A percentile compares a stretch with the other conserved stretches of the same genome.
phyloP scores from a whole-genome alignment of 2,888 invertebrate genomes.

The Epistrophella euchroma region DNA sequence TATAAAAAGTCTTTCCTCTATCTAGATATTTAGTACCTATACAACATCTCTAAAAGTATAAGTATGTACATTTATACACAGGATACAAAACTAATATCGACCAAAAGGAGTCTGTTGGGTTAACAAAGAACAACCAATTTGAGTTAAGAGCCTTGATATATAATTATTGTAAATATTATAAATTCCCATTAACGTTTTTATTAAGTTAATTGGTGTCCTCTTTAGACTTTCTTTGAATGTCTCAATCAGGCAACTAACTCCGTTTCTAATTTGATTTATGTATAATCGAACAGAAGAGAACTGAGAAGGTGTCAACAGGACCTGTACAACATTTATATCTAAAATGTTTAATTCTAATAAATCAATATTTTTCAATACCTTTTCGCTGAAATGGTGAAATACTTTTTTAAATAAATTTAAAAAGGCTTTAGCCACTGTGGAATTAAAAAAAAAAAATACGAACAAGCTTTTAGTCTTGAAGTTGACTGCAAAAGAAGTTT shows the following conservation, averaged over 20 bases:
- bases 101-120: neutral
- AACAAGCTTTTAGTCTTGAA: slow-evolving; percentile 48
- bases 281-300: neutral
- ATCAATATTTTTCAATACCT: slow-evolving; percentile 64
- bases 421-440: neutral
- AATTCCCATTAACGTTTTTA: slow-evolving; percentile 14
- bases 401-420: neutral
- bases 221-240: neutral
- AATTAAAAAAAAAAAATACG: slow-evolving; percentile 16
- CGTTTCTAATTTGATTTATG: neutral
- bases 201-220: slow-evolving; percentile 10
- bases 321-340: slow-evolving; percentile 38
- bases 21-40: neutral
- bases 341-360: slow-evolving; percentile 54
- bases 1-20: neutral
- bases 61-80: no score
- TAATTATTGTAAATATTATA: slow-evolving; percentile 36
- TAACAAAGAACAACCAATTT: slow-evolving; percentile 31
- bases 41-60: neutral
- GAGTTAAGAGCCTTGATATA: slow-evolving; percentile 7
- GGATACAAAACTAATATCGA: neutral
- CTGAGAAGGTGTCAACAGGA: neutral
- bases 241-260: slow-evolving; percentile 19
- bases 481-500: neutral
- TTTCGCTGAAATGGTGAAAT: slow-evolving; percentile 8